phyloP scores from a whole-genome alignment of 2,888 invertebrate species.

The Napeogenes inachia region DNA sequence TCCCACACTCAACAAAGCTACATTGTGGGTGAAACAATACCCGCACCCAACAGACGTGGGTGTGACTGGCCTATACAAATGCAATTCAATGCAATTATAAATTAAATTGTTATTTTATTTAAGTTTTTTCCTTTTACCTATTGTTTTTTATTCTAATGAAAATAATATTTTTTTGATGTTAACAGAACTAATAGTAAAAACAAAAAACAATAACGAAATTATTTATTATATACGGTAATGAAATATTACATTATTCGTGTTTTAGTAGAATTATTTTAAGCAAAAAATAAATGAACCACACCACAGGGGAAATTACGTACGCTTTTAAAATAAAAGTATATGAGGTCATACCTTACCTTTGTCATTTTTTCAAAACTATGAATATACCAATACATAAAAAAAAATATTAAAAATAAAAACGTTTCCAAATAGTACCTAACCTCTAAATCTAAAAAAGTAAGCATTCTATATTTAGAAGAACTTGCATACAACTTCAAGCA shows the following conservation, averaged over 20 bases:
- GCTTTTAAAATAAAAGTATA: constrained; percentile 16
- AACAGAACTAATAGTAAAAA: no score
- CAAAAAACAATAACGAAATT: no score
- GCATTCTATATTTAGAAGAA: constrained; percentile 60
- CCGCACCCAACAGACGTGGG: constrained; percentile 19
- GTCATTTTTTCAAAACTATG: neutral
- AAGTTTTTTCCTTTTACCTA: neutral
- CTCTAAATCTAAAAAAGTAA: constrained; percentile 27
- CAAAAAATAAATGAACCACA: constrained; percentile 17
- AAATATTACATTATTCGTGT: no score
- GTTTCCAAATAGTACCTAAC: constrained; percentile 12
- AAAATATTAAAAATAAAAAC: constrained; percentile 16
- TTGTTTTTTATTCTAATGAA: neutral
- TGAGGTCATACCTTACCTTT: neutral
- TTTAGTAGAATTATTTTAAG: constrained; percentile 10
- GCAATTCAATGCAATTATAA: constrained; percentile 1
- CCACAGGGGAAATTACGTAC: constrained; percentile 23
- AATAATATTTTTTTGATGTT: no score
- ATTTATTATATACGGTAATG: no score
- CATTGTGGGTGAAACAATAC: constrained; percentile 21
- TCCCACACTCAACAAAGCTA: constrained; percentile 22
- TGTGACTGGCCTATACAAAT: neutral
- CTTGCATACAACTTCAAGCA: constrained; percentile 54
- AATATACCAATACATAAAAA: constrained; percentile 5
- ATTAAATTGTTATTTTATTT: constrained; percentile 5